Percentiles rank a stretch among this genome's conserved stretches.
These are phyloP conservation scores for Hirtodrosophila duncani DNA, from an alignment of 2,888 invertebrate species.

Conservation along the genomic window DNA sequence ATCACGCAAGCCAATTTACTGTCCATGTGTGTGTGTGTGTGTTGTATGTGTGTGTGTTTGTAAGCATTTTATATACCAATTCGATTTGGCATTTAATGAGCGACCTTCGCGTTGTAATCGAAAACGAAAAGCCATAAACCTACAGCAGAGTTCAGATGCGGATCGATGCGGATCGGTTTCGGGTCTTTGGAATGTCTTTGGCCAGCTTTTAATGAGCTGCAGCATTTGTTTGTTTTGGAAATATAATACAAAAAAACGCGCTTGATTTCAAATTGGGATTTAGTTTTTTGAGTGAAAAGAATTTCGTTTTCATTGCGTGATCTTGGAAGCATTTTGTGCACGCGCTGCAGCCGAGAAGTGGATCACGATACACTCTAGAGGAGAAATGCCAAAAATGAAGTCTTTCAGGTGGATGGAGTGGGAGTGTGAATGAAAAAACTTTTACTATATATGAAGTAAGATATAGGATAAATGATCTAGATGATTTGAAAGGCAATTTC, in stretches of 20 bases:
- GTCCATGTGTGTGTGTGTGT: conserved; percentile 23
- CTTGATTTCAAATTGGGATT: conserved; percentile 24
- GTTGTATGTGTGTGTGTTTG: no score
- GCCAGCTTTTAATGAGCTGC: conserved; percentile 61
- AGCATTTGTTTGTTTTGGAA: conserved; percentile 49
- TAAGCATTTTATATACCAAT: conserved; percentile 58
- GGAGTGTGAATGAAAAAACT: no score
- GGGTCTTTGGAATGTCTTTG: conserved; percentile 51
- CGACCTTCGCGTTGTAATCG: conserved; percentile 72
- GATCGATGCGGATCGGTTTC: no score
- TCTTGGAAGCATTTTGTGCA: conserved; percentile 8
- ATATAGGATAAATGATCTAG: no score
- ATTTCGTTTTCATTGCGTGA: conserved; percentile 46
- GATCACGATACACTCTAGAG: no score
- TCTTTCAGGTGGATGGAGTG: no score
- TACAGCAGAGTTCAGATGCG: conserved; percentile 43
- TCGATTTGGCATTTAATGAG: conserved; percentile 73
- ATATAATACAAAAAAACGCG: conserved; percentile 2
- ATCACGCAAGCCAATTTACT: conserved; percentile 69
- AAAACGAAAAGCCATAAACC: conserved; percentile 56
- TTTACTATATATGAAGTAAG: no score
- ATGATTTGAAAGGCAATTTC: no score
- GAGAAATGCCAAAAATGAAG: no score
- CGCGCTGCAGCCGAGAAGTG: conserved; percentile 6
- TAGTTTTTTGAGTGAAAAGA: conserved; percentile 38